A percentile compares a stretch with the other conserved stretches of the same genome.
These are phyloP conservation scores for western clawed frog (Xenopus tropicalis) DNA, from an alignment of 2,113 vertebrate species.

Conservation along the genomic window DNA sequence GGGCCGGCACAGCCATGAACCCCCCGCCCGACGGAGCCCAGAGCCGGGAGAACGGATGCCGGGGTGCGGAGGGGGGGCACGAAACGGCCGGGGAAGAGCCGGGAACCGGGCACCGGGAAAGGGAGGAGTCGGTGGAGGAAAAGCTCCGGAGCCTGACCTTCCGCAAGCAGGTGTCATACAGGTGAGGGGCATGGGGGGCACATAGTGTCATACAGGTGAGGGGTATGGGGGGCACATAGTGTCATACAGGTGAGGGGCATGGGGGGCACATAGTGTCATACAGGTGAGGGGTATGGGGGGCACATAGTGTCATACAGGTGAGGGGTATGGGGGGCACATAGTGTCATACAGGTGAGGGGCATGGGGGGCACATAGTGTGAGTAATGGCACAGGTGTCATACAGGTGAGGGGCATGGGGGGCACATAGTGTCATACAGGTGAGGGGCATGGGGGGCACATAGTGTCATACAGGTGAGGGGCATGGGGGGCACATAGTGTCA, in stretches of 20 bases:
- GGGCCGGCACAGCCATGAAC: slow-evolving; percentile 30
- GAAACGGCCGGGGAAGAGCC: slow-evolving; percentile 58
- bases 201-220: background rate
- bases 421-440: background rate
- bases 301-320: background rate
- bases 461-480: no score
- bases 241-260: background rate
- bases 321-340: background rate
- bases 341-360: background rate
- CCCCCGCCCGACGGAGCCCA: slow-evolving; percentile 25
- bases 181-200: slow-evolving; percentile 62
- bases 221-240: no score
- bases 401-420: slow-evolving; percentile 3
- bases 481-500: background rate
- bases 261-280: background rate
- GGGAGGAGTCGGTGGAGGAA: slow-evolving; percentile 77
- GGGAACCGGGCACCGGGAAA: slow-evolving; percentile 54
- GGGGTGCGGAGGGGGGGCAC: slow-evolving; percentile 65
- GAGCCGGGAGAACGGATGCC: slow-evolving; percentile 56
- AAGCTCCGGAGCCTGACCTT: slow-evolving; percentile 80
- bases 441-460: background rate
- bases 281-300: background rate
- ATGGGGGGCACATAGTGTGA: background rate
- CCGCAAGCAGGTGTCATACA: slow-evolving; percentile 86
- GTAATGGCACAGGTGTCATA: background rate